Percentiles rank a stretch among this genome's conserved stretches.
Evolutionary conservation across 2,797 vertebrate species (phyloP).

Genomic region (Melanotaenia trifasciata): DNA sequence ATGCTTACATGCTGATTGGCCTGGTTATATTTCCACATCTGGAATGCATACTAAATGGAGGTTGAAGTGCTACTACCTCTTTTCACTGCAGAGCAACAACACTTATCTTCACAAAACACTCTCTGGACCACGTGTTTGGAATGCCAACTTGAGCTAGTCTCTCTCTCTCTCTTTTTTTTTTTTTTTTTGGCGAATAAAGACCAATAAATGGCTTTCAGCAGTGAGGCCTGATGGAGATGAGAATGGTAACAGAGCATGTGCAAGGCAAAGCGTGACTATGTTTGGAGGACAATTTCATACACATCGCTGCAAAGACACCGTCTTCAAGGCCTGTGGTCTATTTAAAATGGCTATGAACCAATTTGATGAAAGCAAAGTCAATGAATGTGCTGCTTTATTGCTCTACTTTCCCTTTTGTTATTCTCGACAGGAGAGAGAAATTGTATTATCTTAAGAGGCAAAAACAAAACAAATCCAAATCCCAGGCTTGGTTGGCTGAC

Average conservation of each 20-base stretch:
- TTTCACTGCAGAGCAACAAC: conserved; percentile 17
- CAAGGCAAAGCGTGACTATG: conserved; percentile 16
- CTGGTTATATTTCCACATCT: conserved; percentile 53
- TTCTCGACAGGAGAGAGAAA: conserved; percentile 63
- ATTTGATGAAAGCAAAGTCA: conserved; percentile 69
- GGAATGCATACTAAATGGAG: conserved; percentile 38
- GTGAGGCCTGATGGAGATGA: conserved; percentile 18
- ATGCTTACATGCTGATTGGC: conserved; percentile 28
- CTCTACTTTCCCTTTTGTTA: conserved; percentile 65
- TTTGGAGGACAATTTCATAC: conserved; percentile 29
- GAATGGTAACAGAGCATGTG: not conserved
- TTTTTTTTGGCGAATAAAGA: conserved; percentile 10
- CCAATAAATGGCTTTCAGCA: conserved; percentile 20
- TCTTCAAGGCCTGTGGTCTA: conserved; percentile 64
- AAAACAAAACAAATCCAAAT: conserved; percentile 72
- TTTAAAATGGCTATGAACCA: conserved; percentile 67
- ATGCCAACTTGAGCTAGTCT: conserved; percentile 18
- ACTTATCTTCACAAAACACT: conserved; percentile 58
- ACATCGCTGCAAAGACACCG: conserved; percentile 27
- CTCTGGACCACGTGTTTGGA: conserved; percentile 18
- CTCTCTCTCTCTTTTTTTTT: not conserved
- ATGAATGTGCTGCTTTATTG: conserved; percentile 61
- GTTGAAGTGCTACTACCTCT: conserved; percentile 34
- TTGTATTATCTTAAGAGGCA: conserved; percentile 72
- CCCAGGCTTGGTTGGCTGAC: conserved; percentile 71